Conservation (phyloP, 2,113 vertebrate genomes). For the Zapus hudsonius region DNA sequence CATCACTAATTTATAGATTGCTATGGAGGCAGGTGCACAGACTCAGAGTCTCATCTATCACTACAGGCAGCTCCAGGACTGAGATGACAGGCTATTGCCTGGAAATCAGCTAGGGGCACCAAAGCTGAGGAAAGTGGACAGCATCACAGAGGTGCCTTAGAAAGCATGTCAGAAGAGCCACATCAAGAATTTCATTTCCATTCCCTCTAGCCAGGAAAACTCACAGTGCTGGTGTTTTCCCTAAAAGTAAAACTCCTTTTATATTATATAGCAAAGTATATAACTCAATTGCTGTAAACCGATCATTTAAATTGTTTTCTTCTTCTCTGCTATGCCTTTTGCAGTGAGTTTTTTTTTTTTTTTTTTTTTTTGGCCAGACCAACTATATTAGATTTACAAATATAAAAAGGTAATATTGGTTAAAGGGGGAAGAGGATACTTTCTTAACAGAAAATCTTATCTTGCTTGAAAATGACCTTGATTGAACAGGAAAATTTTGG, state of each 20-base stretch:
- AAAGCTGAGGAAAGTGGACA: conserved; percentile 67
- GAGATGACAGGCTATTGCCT: conserved; percentile 77
- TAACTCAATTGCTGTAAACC: background rate
- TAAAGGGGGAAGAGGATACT: background rate
- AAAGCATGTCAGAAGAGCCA: conserved; percentile 66
- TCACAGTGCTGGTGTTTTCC: conserved; percentile 67
- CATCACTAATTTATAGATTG: conserved; percentile 86
- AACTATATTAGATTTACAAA: background rate
- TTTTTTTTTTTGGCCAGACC: no score
- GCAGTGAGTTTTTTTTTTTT: background rate
- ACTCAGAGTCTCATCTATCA: conserved; percentile 82
- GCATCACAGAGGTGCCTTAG: conserved; percentile 57
- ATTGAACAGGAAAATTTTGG: conserved; percentile 34
- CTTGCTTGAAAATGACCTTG: conserved; percentile 49
- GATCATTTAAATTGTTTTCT: background rate
- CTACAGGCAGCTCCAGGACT: conserved; percentile 77
- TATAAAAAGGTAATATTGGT: background rate
- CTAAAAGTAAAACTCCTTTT: background rate
- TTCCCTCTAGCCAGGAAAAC: conserved; percentile 50
- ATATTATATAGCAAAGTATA: background rate
- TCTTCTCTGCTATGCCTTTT: conserved; percentile 5
- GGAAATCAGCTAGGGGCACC: conserved; percentile 78
- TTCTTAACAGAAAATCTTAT: conserved; percentile 7
- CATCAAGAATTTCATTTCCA: conserved; percentile 71
- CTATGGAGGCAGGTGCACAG: conserved; percentile 82